Conservation (phyloP, 2,797 vertebrate species). For the Tarsius wallacei region DNA sequence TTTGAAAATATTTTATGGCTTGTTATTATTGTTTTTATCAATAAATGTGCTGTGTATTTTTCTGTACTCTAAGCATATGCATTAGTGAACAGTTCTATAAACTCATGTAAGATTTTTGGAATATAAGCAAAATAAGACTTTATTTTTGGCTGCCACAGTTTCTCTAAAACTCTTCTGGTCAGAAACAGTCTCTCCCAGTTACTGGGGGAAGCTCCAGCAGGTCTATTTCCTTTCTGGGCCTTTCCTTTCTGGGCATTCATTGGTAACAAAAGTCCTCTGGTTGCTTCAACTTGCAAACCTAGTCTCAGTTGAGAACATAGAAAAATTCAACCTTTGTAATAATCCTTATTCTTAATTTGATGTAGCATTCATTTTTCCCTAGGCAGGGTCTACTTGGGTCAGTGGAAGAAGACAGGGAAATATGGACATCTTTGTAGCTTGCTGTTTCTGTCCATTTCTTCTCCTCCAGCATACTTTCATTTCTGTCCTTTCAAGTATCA, state of each 20-base stretch:
- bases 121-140: background rate
- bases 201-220: background rate
- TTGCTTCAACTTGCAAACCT: background rate
- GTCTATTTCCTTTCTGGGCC: background rate
- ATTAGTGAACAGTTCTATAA: background rate
- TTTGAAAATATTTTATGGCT: background rate
- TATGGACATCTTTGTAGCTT: background rate
- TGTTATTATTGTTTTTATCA: conserved; percentile 8
- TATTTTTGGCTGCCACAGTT: background rate
- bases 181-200: background rate
- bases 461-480: background rate
- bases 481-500: background rate
- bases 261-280: background rate
- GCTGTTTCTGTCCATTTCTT: background rate
- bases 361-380: background rate
- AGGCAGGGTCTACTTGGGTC: background rate
- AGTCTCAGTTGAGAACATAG: background rate
- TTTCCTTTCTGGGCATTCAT: background rate
- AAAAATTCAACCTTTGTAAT: background rate
- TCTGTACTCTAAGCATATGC: background rate
- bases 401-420: background rate
- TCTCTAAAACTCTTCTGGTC: background rate
- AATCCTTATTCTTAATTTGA: background rate
- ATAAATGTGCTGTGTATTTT: background rate
- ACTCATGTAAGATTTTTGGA: background rate